Evolutionary conservation across 2,888 invertebrate genomes (phyloP), one percentile per base, ranked within the genome.

Genomic region (Chesias legatella): DNA sequence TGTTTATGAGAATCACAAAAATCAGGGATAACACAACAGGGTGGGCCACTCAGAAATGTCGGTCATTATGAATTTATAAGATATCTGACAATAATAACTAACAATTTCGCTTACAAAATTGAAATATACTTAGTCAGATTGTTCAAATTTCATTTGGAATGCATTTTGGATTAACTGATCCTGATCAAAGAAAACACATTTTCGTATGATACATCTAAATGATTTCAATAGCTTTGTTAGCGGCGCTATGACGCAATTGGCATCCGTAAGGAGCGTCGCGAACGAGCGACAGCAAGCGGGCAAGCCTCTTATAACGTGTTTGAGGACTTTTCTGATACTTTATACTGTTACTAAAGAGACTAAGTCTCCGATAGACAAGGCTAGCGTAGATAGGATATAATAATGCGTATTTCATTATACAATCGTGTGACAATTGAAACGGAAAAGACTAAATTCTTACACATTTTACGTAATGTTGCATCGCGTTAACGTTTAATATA

Each of bases 391-490:
- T 88, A 88, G 86, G 76, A 77, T 70, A 75, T 70, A 67, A 72
- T 63, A 78, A 80, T 73, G 67, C 63, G 72, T 81, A 77, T 77
- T 17, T 82, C 78, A 78, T 76, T 81, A 78, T 73, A 76, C 69
- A 78, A 80, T 73, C 67, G 77, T 79, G 78, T 84, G 83, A 84
- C 78, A 79, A 81, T 72, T 82, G 86, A 75, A 88, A 86, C 86
- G 80, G 81, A 88, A 69, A 88, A 86, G 86, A 86, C 86, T 86
- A 79, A 88, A 86, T 80, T 81, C 83, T 79, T 78, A 77, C 68
- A 78, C 74, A 76, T 70, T 80, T 77, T 82, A 82, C 79, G 79
- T 76, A 79, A 81, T 86, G 80, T 84, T 85, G 79, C 81, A 81
- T 70, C 79, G 71, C 73, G 79, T 81, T 82, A 73, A 76, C 63